Evolutionary conservation across 2,113 vertebrate species (phyloP), one percentile per base, ranked within the genome.

Genomic region (Erinaceus europaeus): DNA sequence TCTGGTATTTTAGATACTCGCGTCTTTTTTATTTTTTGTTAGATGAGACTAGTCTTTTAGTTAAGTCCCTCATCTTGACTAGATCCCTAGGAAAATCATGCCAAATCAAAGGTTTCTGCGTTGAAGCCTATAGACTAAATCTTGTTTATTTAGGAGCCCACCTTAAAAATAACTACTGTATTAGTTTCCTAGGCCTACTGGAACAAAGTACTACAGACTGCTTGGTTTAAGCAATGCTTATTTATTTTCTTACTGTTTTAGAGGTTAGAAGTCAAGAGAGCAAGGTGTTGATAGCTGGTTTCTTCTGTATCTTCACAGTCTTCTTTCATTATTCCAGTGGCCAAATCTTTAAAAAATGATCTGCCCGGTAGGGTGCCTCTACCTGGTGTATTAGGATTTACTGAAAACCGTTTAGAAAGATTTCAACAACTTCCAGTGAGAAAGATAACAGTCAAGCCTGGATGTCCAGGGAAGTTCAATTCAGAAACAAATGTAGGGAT

Each of bases 11-110:
- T 48, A 92, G 59, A 86, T 25, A 32, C 36, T n/a, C n/a, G n/a
- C n/a, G n/a, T n/a, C n/a, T n/a, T 77, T 72, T 75, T 57, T 78
- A 53, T 89, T 80, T 89, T 75, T n/a, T 68, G 50, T 81, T 73
- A 72, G 42, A 32, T 6, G 40, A 90, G 50, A 91, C 65, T 25
- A 80, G 68, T 82, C 88, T 83, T 92, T 62, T 50, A 88, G 38
- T 82, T 23, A 88, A 85, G 71, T 69, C 78, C 12, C 65, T 86
- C 29, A 59, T 68, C 44, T 68, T 78, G 23, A 50, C 52, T 79
- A 62, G 38, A 11, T 52, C 48, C 36, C 62, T 55, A 36, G 29
- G 9, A 82, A 52, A 73, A 52, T 62, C 81, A 55, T 23, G 76
- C 73, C 62, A 89, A 71, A 78, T 20, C 80, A 90, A 40, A 15